Percentiles rank a stretch among this genome's conserved stretches.
Conservation (phyloP, 2,888 invertebrate genomes). For the Dilophus febrilis region DNA sequence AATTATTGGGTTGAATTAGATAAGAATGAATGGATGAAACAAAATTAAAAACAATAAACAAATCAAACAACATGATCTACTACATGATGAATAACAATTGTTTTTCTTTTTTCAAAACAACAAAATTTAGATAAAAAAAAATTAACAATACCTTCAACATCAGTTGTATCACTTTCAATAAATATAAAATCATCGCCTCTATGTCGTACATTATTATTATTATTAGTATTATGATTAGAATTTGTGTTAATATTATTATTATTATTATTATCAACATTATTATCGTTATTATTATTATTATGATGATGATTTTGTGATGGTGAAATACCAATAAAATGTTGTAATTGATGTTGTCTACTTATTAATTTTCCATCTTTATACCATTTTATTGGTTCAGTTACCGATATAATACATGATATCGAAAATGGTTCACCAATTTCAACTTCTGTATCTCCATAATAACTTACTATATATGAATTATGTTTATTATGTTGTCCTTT, state of each 20-base stretch:
- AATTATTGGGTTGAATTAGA: too few relatives aligned
- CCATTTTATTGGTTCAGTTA: slow-evolving; percentile 27
- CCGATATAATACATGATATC: slow-evolving; percentile 27
- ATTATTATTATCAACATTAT: too few relatives aligned
- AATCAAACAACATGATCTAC: too few relatives aligned
- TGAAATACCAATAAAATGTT: slow-evolving; percentile 2
- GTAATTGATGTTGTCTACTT: slow-evolving; percentile 13
- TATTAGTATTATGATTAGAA: background rate
- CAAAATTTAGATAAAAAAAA: too few relatives aligned
- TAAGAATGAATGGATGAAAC: too few relatives aligned
- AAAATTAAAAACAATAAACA: too few relatives aligned
- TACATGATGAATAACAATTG: too few relatives aligned
- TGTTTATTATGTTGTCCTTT: background rate
- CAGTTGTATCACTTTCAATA: slow-evolving; percentile 19
- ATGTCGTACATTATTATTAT: slow-evolving; percentile 24
- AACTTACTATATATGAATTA: slow-evolving; percentile 11
- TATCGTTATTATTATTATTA: slow-evolving; percentile 1
- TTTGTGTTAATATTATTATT: too few relatives aligned
- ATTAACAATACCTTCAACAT: slow-evolving; percentile 21
- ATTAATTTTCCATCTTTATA: slow-evolving; percentile 26
- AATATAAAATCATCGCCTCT: slow-evolving; percentile 27
- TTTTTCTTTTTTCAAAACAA: too few relatives aligned
- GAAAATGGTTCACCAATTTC: slow-evolving; percentile 26
- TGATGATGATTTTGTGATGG: background rate
- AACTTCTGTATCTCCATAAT: slow-evolving; percentile 27